These are phyloP conservation scores for Phytoseiulus persimilis DNA, from an alignment of 2,888 invertebrate genomes.

Conservation along the genomic window DNA sequence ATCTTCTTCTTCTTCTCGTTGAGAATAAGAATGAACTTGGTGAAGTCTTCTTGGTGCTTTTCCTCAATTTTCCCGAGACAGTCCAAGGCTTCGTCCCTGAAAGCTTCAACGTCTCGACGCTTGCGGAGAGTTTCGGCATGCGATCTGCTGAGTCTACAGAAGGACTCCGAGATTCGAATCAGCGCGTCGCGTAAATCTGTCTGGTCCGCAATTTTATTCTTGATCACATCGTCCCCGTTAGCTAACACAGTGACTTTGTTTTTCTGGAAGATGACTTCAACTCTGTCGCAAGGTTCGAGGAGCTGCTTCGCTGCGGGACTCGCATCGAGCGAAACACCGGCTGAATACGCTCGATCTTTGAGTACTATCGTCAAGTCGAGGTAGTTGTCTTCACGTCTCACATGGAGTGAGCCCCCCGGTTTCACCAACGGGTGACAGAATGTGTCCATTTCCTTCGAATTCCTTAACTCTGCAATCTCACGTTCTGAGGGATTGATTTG, in stretches of 20 bases:
- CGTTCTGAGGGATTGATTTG: too few relatives aligned
- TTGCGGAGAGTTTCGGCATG: conserved; percentile 7
- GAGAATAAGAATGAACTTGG: conserved; percentile 19
- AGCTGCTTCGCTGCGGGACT: background rate
- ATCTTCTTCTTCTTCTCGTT: conserved; percentile 28
- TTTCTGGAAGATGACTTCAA: background rate
- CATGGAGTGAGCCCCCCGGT: background rate
- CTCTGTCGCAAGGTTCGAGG: background rate
- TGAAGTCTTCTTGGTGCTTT: conserved; percentile 6
- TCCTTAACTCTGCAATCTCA: background rate
- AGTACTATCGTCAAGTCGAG: background rate
- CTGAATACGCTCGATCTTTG: background rate
- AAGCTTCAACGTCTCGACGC: background rate
- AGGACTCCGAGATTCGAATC: background rate
- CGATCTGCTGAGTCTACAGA: background rate
- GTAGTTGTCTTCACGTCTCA: background rate
- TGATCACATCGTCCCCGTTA: background rate
- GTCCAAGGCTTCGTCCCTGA: background rate
- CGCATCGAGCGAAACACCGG: background rate
- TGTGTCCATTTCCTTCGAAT: background rate
- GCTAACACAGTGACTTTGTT: background rate
- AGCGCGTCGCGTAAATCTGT: background rate
- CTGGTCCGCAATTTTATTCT: background rate
- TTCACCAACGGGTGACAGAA: conserved; percentile 17
- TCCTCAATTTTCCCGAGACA: background rate